Evolutionary conservation across 2,888 invertebrate genomes (phyloP), one percentile per base, ranked within the genome.

Genomic region (Xanthia icteritia): DNA sequence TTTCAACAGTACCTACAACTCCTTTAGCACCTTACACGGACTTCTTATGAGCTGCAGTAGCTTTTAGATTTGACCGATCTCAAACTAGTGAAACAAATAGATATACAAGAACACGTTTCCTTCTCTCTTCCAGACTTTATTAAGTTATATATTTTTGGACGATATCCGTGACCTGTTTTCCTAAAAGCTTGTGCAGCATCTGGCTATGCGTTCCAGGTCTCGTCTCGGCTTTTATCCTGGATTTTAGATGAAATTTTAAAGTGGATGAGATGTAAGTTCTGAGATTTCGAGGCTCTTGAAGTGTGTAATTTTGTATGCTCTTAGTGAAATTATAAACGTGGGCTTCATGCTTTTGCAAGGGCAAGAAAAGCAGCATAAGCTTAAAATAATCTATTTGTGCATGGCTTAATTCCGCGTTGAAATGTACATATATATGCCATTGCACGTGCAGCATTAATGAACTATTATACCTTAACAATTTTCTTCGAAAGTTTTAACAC

Each of bases 71-170:
- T 42, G 42, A 42, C 42, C 42, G 42, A 42, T 42, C 42, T 11
- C 42, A 42, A 42, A 1, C 39, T 42, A 42, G 0, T 42, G 39
- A 42, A 42, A 1, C 39, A 1, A 42, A 42, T 42, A 42, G 6
- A 39, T 39, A 39, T 39, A 39, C 9, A 42, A 8, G 39, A 42
- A 9, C 39, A 42, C 9, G 39, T 9, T 42, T 39, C 20, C 23
- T 5, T 61, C 2, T 71, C 89, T 90, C 88, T 88, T 90, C 86
- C 83, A 84, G 74, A 87, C 85, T 88, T 89, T 89, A 91, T 90
- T 84, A 86, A 90, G 86, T 89, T 90, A 88, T 82, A 89, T 86
- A 89, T 90, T 89, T 90, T 84, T 72, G 81, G 79, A 86, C 74
- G 84, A 79, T 76, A 86, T 85, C 78, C 89, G 88, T 89, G 90